Evolutionary conservation across 2,888 invertebrate species (phyloP).

Genomic region (Xestia sexstrigata): DNA sequence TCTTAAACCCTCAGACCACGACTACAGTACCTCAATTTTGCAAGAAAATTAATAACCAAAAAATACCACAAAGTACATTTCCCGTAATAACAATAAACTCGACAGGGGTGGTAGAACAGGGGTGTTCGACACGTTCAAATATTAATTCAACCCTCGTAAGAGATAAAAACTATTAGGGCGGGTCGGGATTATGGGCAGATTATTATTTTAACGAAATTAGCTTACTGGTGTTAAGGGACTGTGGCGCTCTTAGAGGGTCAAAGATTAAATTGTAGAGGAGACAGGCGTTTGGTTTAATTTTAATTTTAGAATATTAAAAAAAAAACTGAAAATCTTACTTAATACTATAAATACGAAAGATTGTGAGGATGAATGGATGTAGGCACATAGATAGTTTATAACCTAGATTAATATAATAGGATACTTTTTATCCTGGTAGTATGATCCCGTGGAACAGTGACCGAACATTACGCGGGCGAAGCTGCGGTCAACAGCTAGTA

Average conservation of each 20-base stretch:
- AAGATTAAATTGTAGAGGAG: constrained; percentile 71
- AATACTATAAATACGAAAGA: no score
- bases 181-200: constrained; percentile 86
- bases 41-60: constrained; percentile 33
- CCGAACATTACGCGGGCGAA: no score
- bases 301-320: background rate
- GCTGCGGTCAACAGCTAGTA: no score
- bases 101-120: constrained; percentile 58
- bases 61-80: constrained; percentile 35
- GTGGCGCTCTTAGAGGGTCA: constrained; percentile 69
- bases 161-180: constrained; percentile 89
- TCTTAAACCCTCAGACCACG: background rate
- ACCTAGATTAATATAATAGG: no score
- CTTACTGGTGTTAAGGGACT: constrained; percentile 86
- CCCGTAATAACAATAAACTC: constrained; percentile 66
- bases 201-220: constrained; percentile 90
- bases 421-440: no score
- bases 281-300: background rate
- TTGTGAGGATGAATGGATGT: no score
- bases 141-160: constrained; percentile 86
- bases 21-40: background rate
- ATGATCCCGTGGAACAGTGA: no score
- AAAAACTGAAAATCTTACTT: no score
- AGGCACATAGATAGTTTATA: no score
- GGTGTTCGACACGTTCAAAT: constrained; percentile 80